A percentile compares a stretch with the other conserved stretches of the same genome.
Conservation (phyloP, 2,888 invertebrate genomes). For the Heliconius cydno region DNA sequence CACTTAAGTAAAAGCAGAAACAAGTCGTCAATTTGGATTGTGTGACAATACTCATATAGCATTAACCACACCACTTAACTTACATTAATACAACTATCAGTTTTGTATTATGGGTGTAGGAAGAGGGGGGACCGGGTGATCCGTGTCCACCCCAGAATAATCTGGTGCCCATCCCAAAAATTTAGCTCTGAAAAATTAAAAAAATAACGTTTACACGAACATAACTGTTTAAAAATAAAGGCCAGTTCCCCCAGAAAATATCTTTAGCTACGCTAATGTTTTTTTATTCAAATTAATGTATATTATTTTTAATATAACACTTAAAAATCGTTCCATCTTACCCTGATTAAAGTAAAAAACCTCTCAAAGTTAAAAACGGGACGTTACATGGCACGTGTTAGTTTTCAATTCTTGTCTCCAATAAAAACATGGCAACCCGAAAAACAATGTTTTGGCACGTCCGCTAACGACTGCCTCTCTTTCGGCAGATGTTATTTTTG, state of each 20-base stretch:
- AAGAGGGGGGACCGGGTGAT: too few species aligned
- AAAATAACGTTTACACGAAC: too few species aligned
- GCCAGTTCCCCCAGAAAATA: too few species aligned
- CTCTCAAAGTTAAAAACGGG: constrained; percentile 13
- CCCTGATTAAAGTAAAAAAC: constrained; percentile 16
- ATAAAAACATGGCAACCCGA: constrained; percentile 43
- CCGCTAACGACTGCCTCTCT: constrained; percentile 72
- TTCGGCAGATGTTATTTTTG: constrained; percentile 80
- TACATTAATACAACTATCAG: background rate
- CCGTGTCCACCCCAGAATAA: too few species aligned
- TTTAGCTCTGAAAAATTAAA: too few species aligned
- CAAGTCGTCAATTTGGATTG: too few species aligned
- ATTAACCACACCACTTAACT: too few species aligned
- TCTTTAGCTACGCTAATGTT: too few species aligned
- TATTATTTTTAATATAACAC: background rate
- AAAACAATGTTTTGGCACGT: constrained; percentile 68
- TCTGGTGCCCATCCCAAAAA: too few species aligned
- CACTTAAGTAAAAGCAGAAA: background rate
- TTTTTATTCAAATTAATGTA: background rate
- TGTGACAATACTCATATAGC: too few species aligned
- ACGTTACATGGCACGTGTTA: constrained; percentile 45
- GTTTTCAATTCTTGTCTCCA: constrained; percentile 32
- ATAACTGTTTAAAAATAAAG: too few species aligned
- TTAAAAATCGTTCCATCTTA: background rate
- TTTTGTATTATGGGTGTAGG: background rate